phyloP scores from a whole-genome alignment of 2,113 vertebrate species.

The Cinclus mexicanus region DNA sequence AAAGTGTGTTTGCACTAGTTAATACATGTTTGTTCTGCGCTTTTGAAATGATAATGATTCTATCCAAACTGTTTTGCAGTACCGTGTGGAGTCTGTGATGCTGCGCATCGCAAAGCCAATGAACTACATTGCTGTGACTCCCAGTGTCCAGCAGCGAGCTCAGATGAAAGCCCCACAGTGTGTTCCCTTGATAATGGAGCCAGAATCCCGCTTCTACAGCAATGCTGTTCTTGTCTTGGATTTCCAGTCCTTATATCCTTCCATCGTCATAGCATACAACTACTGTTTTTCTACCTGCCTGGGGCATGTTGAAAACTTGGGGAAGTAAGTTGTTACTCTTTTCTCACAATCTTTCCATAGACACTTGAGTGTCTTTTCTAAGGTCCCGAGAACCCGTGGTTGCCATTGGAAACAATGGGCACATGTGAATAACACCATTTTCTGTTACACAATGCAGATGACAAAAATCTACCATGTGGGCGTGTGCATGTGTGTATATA shows the following conservation, averaged over 20 bases:
- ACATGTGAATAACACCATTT: neutral
- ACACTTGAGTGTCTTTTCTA: neutral
- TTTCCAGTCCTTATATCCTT: constrained; percentile 97
- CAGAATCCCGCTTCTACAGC: constrained; percentile 97
- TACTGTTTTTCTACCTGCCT: constrained; percentile 98
- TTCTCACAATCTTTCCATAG: neutral
- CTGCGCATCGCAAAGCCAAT: constrained; percentile 94
- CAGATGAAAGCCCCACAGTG: constrained; percentile 93
- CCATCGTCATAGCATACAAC: constrained; percentile 98
- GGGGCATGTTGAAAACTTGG: constrained; percentile 90
- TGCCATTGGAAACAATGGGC: neutral
- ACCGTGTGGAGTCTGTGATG: constrained; percentile 99
- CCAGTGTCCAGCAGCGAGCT: constrained; percentile 89
- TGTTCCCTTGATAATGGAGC: constrained; percentile 94
- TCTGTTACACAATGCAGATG: neutral
- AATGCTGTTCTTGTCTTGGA: constrained; percentile 95
- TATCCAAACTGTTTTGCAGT: constrained; percentile 75
- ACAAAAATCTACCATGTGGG: neutral
- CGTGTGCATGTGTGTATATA: neutral
- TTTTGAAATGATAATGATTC: neutral
- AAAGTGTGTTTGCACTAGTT: neutral
- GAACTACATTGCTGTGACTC: constrained; percentile 94
- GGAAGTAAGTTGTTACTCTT: constrained; percentile 85
- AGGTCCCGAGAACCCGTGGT: neutral
- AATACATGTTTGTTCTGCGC: neutral